These are phyloP conservation scores for Sisor rabdophorus DNA, from an alignment of 2,113 vertebrate species.

Conservation along the genomic window DNA sequence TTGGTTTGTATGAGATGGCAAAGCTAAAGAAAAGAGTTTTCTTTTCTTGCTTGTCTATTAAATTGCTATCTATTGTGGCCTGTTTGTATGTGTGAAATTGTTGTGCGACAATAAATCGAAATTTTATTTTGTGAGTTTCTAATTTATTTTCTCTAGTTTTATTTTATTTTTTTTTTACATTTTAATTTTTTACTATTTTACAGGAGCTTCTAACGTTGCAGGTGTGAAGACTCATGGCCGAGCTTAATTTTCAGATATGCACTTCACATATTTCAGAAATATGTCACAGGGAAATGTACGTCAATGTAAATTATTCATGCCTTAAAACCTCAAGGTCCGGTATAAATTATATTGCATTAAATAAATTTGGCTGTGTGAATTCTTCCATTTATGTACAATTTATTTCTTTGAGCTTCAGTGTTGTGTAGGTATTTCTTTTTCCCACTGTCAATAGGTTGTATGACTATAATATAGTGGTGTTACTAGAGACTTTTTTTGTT, in stretches of 20 bases:
- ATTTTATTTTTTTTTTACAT: conserved; percentile 15
- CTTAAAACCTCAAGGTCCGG: conserved; percentile 55
- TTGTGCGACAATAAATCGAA: conserved; percentile 67
- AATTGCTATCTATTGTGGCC: conserved; percentile 63
- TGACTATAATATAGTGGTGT: neutral
- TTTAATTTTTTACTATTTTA: conserved; percentile 6
- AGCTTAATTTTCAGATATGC: conserved; percentile 45
- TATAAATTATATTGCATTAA: conserved; percentile 55
- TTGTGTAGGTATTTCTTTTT: neutral
- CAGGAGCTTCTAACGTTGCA: conserved; percentile 43
- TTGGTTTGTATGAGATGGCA: conserved; percentile 62
- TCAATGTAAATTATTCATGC: conserved; percentile 59
- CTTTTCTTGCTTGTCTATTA: conserved; percentile 56
- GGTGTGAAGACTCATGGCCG: conserved; percentile 37
- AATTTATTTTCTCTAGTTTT: conserved; percentile 39
- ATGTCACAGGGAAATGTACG: conserved; percentile 51
- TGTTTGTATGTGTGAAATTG: conserved; percentile 62
- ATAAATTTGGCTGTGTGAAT: conserved; percentile 54
- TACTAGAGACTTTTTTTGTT: conserved; percentile 7
- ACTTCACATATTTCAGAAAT: conserved; percentile 48
- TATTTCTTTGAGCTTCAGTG: conserved; percentile 17
- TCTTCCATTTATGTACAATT: conserved; percentile 47
- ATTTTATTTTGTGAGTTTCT: conserved; percentile 64
- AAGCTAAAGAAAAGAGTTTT: conserved; percentile 55
- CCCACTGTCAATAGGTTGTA: neutral